Conservation (phyloP, 2,888 invertebrate species). For the Cheilosia vulpina region DNA sequence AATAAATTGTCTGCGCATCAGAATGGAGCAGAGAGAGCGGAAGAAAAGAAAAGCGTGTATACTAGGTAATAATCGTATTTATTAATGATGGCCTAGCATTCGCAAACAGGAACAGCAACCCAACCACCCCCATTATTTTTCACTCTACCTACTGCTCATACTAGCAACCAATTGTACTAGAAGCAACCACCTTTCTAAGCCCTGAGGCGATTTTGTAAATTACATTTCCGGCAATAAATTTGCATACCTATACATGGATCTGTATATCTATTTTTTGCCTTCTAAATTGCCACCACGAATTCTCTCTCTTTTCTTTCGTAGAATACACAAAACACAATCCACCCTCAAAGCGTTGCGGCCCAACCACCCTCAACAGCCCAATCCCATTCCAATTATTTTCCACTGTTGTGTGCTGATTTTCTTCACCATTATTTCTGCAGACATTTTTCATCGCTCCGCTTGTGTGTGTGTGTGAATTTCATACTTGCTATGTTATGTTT, state of each 20-base stretch:
- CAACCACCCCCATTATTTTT: slow-evolving; percentile 3
- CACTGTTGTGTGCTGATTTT: slow-evolving; percentile 61
- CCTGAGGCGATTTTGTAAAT: slow-evolving; percentile 83
- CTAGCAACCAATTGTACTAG: slow-evolving; percentile 4
- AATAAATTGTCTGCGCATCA: slow-evolving; percentile 56
- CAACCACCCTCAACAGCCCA: slow-evolving; percentile 59
- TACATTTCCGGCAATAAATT: slow-evolving; percentile 84
- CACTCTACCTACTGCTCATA: slow-evolving; percentile 13
- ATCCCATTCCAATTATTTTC: slow-evolving; percentile 7
- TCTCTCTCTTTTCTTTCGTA: slow-evolving; percentile 56
- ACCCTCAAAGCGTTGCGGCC: slow-evolving; percentile 12
- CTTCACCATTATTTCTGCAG: slow-evolving; percentile 72
- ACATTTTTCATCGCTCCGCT: slow-evolving; percentile 64
- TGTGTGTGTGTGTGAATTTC: slow-evolving; percentile 20
- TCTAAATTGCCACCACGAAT: slow-evolving; percentile 80
- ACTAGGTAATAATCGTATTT: slow-evolving; percentile 65
- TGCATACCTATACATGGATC: slow-evolving; percentile 81
- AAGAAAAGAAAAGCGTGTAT: slow-evolving; percentile 1
- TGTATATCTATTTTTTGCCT: slow-evolving; percentile 75
- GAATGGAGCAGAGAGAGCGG: slow-evolving; percentile 3
- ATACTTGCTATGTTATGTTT: slow-evolving; percentile 21
- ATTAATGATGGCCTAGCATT: slow-evolving; percentile 72
- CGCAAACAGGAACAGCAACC: slow-evolving; percentile 37
- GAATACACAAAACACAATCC: slow-evolving; percentile 16
- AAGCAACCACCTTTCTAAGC: slow-evolving; percentile 73